A percentile compares a stretch with the other conserved stretches of the same genome.
These are phyloP conservation scores for Coecobrya sp. DNA, from an alignment of 2,888 invertebrate species.

Conservation along the genomic window DNA sequence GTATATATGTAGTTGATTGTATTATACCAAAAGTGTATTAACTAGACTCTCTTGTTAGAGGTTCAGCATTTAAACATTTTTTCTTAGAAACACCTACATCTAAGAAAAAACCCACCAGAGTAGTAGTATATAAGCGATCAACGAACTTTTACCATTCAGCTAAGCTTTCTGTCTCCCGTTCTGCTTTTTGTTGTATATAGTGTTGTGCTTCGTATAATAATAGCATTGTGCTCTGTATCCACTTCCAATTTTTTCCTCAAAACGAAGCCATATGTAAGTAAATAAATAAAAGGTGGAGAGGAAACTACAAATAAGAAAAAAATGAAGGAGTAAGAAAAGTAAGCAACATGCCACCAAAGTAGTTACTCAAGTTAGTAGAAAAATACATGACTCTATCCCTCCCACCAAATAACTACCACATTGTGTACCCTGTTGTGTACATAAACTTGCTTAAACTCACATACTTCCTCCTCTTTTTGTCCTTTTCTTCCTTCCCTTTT, in stretches of 20 bases:
- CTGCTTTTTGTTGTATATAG: background rate
- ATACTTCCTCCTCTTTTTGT: background rate
- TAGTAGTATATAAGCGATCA: background rate
- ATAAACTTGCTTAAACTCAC: background rate
- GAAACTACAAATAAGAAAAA: background rate
- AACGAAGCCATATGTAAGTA: slow-evolving; percentile 4
- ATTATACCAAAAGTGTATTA: background rate
- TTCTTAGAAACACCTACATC: background rate
- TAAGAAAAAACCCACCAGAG: background rate
- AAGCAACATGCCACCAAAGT: background rate
- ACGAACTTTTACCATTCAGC: slow-evolving; percentile 46
- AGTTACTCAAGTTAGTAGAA: background rate
- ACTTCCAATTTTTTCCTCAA: background rate
- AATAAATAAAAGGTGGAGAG: background rate
- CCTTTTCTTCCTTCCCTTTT: slow-evolving; percentile 6
- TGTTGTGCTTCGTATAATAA: background rate
- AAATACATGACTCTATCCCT: background rate
- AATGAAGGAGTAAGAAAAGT: background rate
- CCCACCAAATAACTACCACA: background rate
- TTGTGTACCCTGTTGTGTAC: too few species aligned
- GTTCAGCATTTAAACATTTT: background rate
- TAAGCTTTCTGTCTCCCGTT: background rate
- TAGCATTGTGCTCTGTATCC: slow-evolving; percentile 17
- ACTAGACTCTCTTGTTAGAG: background rate
- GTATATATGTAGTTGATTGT: too few species aligned